Base-by-base conservation (phyloP, 2,797 vertebrate species). In the Phyllotis vaccarum region DNA sequence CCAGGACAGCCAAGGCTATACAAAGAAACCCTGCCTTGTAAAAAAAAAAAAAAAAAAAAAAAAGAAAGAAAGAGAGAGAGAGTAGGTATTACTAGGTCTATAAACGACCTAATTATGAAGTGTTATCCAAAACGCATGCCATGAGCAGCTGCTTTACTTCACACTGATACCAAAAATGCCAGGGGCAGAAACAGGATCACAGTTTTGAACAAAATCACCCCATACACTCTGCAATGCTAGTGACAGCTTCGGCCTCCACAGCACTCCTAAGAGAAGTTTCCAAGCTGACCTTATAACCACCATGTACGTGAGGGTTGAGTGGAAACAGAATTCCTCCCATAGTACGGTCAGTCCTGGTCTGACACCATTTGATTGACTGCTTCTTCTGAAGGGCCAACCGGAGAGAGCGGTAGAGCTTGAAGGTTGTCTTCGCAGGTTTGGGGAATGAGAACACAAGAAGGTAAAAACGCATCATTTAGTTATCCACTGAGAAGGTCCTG, bases 311-410 rank as follows among this genome's bases (percentile, higher is more conserved):
- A 93, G 70, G 83, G 75, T n/a, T 70, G 31, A 11, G 34, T 37
- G 37, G 40, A 54, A 75, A 83, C 54, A 79, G 76, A 94, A 49
- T 97, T 97, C 81, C 97, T 96, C 89, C 82, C 66, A 79, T 40
- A 85, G 76, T 91, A 70, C 90, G 9, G 70, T 34, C 12, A 52
- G 52, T 56, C 86, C 56, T 81, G 8, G 0, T 37, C 66, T 43
- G 6, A 76, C 64, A 78, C 43, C 40, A 0, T 9, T 70, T 83
- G 72, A 81, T 80, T 81, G 60, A 79, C 85, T 90, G 96, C 46
- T 95, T 74, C 92, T 89, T 95, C 76, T 95, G 88, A 95, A 97
- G 66, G 46, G 75, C 90, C 34, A 31, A 43, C 68, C 14, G 7
- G 56, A 81, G 46, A 89, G 27, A 92, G 93, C 3, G 86, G 46